A percentile compares a stretch with the other conserved stretches of the same genome.
Evolutionary conservation across 2,797 vertebrate species (phyloP).

Genomic region (Odontamblyopus lacepedii): DNA sequence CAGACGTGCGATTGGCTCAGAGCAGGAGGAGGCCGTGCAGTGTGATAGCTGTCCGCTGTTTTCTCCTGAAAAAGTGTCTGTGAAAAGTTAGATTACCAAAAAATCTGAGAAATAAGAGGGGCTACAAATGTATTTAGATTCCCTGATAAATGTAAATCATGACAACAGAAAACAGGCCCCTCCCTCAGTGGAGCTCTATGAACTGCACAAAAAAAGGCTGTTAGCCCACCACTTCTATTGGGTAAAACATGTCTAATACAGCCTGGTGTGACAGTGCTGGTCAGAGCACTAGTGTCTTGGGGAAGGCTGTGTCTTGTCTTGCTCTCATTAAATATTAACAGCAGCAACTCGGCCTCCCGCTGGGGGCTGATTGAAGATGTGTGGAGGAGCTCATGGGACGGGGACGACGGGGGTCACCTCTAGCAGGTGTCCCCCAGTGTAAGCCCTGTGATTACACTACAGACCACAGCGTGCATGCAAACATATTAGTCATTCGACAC

Average conservation of each 20-base stretch:
- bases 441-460: constrained; percentile 54
- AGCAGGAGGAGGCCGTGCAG: no score
- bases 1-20: no score
- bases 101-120: no score
- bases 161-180: no score
- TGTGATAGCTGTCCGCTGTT: no score
- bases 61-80: no score
- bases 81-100: no score
- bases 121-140: no score
- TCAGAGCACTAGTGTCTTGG: constrained; percentile 22
- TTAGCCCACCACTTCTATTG: neutral
- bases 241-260: neutral
- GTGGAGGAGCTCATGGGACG: constrained; percentile 34
- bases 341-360: constrained; percentile 51
- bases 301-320: constrained; percentile 54
- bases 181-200: no score
- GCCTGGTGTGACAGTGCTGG: neutral
- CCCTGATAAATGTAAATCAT: no score
- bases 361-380: constrained; percentile 61
- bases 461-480: constrained; percentile 32
- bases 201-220: no score
- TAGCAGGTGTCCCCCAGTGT: constrained; percentile 49
- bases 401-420: constrained; percentile 64
- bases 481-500: constrained; percentile 49
- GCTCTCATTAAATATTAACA: constrained; percentile 75